Conservation (phyloP, 2,113 vertebrate genomes). For the Microcebus lehilahytsara region DNA sequence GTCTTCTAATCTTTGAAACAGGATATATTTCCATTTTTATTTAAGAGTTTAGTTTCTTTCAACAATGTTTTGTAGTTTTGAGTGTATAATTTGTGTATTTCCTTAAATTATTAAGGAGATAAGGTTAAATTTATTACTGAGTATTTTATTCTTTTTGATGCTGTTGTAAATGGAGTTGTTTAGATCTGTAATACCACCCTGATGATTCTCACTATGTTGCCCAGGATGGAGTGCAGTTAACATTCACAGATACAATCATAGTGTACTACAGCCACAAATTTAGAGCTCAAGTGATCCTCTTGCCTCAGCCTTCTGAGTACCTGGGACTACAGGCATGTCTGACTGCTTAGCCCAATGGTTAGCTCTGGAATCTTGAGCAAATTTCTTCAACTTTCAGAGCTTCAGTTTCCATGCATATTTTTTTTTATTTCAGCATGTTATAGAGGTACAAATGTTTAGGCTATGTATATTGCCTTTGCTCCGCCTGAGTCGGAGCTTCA, state of each 20-base stretch:
- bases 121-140: not conserved
- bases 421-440: no score
- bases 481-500: no score
- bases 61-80: not conserved
- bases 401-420: not conserved
- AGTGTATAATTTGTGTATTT: not conserved
- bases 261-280: not conserved
- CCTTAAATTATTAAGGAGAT: not conserved
- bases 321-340: not conserved
- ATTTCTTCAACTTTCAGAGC: not conserved
- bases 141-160: not conserved
- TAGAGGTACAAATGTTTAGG: no score
- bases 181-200: not conserved
- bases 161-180: not conserved
- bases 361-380: not conserved
- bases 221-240: not conserved
- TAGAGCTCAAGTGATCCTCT: not conserved
- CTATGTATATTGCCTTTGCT: no score
- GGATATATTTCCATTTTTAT: slow-evolving; percentile 1
- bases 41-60: not conserved
- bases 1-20: not conserved
- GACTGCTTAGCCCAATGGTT: no score
- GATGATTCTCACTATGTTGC: not conserved
- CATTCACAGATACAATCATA: not conserved
- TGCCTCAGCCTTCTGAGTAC: not conserved